Evolutionary conservation across 2,888 invertebrate species (phyloP).

Genomic region (Diploptera punctata): DNA sequence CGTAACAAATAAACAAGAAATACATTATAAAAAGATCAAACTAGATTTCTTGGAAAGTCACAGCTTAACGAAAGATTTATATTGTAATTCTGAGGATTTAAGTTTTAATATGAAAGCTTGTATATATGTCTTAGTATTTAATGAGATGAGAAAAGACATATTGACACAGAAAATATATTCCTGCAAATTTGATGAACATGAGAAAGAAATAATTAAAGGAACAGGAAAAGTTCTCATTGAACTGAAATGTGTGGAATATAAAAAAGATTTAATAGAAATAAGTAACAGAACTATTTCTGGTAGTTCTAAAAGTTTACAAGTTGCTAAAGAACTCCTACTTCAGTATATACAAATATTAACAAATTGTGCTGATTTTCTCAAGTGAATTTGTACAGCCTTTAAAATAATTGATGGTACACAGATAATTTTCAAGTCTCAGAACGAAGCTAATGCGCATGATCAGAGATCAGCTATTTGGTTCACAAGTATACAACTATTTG

Average conservation of each 20-base stretch:
- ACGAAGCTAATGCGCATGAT: no score
- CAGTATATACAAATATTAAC: slow-evolving; percentile 45
- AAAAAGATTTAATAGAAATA: slow-evolving; percentile 46
- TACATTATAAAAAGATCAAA: slow-evolving; percentile 17
- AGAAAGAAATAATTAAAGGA: slow-evolving; percentile 43
- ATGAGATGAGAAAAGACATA: slow-evolving; percentile 37
- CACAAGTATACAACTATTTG: no score
- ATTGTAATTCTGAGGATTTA: slow-evolving; percentile 32
- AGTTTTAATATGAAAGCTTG: slow-evolving; percentile 43
- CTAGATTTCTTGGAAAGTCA: slow-evolving; percentile 17
- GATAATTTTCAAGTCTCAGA: no score
- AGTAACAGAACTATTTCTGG: slow-evolving; percentile 34
- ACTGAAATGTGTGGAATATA: slow-evolving; percentile 45
- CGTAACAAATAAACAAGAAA: slow-evolving; percentile 39
- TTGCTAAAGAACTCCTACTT: slow-evolving; percentile 43
- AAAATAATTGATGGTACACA: no score
- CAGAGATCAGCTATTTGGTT: no score
- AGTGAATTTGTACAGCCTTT: no score
- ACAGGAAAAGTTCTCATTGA: slow-evolving; percentile 47
- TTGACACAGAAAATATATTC: slow-evolving; percentile 47
- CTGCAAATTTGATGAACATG: slow-evolving; percentile 45
- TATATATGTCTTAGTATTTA: slow-evolving; percentile 45
- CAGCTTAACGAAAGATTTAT: slow-evolving; percentile 26
- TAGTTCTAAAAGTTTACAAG: slow-evolving; percentile 42
- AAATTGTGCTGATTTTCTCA: no score